Evolutionary conservation across 2,797 vertebrate species (phyloP), one percentile per base, ranked within the genome.

Genomic region (Sebastolobus alascanus): DNA sequence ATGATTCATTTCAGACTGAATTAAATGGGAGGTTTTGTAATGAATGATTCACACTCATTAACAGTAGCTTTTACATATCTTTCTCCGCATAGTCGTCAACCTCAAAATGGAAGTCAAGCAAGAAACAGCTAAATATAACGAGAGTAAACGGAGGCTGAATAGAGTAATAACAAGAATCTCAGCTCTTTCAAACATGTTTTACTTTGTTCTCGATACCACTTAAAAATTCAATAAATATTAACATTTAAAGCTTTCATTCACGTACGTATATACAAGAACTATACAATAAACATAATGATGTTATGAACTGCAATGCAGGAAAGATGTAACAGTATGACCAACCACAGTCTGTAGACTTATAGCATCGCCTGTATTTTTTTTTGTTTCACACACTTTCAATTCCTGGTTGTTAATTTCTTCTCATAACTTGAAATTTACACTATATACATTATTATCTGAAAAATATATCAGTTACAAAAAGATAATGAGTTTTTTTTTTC

Each of bases 171-270:
- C 13, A 71, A 64, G 31, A 64, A 55, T 61, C 13, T 60, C 8
- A n/a, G 64, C 89, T 88, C 56, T 85, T 92, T 92, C 79, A 92
- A 91, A 92, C 54, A 58, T 89, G 74, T 92, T 93, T 95, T 94
- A 93, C 91, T 94, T 92, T 93, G 87, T 93, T 93, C 90, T 94
- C 89, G 84, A 90, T 95, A 94, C 84, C 90, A 93, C 90, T 95
- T 95, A 92, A 93, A 96, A 94, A 94, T 95, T 93, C 93, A 96
- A 97, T 97, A 97, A 97, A 97, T 97, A 97, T 96, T 95, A 96
- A 96, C 95, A 96, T 90, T 96, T 96, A 96, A 97, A 97, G 94
- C 95, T 96, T 95, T 95, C 95, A 95, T 94, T 94, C 92, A 94
- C 89, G 87, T 92, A 93, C 76, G 93, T 96, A 96, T 96, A 94